Base-by-base conservation (phyloP, 2,888 invertebrate species). In the Catocala fraxini region DNA sequence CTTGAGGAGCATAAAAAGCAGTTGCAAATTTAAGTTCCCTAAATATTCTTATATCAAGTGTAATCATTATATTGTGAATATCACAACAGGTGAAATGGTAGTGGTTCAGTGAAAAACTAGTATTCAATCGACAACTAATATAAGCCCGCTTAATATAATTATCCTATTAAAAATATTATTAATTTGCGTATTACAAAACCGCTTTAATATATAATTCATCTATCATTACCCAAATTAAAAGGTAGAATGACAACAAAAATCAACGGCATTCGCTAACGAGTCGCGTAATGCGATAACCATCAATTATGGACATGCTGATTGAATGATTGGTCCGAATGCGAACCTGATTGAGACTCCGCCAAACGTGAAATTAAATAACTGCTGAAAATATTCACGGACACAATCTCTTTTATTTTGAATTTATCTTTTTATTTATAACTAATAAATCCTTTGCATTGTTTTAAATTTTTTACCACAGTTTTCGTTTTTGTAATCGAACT, bases 281-380 rank as follows among this genome's bases (percentile, higher is more conserved):
- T 82, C 75, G 74, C 74, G 78, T 85, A 86, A 88, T 81, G 70
- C 81, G 83, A 88, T 88, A 87, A 86, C 86, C 83, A 84, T 88
- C 82, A 86, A 89, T 89, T 88, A 86, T 84, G 83, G 78, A 79
- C 81, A 83, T 84, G 82, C 83, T 84, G 86, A 89, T 86, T 85
- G 82, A 86, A 87, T 86, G 84, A 88, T 86, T 86, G 86, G 81
- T 77, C 81, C 78, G 79, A 82, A 83, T 83, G 75, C 80, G 75
- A 80, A 81, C 76, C 85, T 86, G 85, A 88, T 88, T 88, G 86
- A 83, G 84, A 85, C 68, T 81, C 79, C 74, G 72, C 76, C 81
- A 79, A 82, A 83, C 83, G 83, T 81, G 73, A 82, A 88, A 87
- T 88, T 85, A 82, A 88, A 85, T 85, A 83, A 82, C 75, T 79